Evolutionary conservation across 2,113 vertebrate species (phyloP).

Genomic region (Dicrurus megarhynchus): DNA sequence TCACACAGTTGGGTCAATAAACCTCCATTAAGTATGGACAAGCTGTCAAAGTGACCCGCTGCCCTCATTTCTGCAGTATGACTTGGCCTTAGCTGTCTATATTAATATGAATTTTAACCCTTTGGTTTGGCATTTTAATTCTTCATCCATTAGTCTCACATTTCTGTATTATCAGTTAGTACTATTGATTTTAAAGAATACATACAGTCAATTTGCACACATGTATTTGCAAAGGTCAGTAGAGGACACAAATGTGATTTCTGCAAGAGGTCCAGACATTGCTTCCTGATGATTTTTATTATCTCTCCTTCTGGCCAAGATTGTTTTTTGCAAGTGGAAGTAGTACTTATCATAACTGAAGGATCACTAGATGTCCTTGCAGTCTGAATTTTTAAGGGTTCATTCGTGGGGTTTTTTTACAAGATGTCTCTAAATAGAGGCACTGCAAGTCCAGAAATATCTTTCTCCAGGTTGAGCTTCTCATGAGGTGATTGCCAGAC

Average conservation of each 20-base stretch:
- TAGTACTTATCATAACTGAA: background rate
- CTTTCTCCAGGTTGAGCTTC: background rate
- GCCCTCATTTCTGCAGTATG: conserved; percentile 74
- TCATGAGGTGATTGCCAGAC: background rate
- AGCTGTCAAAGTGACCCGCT: conserved; percentile 77
- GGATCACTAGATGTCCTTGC: background rate
- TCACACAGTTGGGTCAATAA: conserved; percentile 83
- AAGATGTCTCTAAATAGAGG: background rate
- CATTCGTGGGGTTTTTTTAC: background rate
- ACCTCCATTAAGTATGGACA: conserved; percentile 85
- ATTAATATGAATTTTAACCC: conserved; percentile 84
- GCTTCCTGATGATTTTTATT: conserved; percentile 18
- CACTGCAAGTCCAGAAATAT: background rate
- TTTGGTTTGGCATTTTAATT: conserved; percentile 78
- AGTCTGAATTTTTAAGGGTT: background rate
- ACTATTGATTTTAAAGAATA: conserved; percentile 82
- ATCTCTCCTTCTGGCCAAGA: background rate
- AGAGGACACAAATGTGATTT: conserved; percentile 59
- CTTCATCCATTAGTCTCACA: conserved; percentile 87
- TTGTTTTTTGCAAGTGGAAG: background rate
- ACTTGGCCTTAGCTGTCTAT: conserved; percentile 75
- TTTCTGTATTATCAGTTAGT: conserved; percentile 83
- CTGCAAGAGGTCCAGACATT: conserved; percentile 32
- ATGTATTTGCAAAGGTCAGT: conserved; percentile 65
- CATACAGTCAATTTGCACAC: conserved; percentile 69